These are phyloP conservation scores for Oscheius sp. DNA, from an alignment of 2,888 invertebrate species.

Conservation along the genomic window DNA sequence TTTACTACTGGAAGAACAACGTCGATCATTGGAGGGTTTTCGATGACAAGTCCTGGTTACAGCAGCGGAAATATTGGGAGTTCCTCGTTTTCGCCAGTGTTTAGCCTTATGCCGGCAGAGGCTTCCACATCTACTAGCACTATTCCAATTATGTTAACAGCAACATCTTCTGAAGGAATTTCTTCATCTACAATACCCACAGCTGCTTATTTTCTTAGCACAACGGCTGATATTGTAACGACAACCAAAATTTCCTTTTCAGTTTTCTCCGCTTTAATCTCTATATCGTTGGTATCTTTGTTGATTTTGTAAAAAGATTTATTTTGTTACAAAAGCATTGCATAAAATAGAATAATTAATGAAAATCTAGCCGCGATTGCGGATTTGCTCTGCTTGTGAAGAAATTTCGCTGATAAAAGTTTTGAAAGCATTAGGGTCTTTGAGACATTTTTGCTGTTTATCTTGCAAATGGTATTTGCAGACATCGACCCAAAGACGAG, in stretches of 20 bases:
- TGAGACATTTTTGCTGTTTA: conserved; percentile 67
- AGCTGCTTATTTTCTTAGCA: too few relatives aligned
- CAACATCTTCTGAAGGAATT: background rate
- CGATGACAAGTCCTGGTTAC: background rate
- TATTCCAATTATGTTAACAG: too few relatives aligned
- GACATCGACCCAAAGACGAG: conserved; percentile 67
- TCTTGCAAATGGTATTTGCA: conserved; percentile 68
- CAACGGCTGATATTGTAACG: background rate
- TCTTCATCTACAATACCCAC: too few relatives aligned
- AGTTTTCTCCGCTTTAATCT: background rate
- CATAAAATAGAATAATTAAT: background rate
- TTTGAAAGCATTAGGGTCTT: conserved; percentile 70
- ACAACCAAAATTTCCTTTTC: background rate
- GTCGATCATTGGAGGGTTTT: background rate
- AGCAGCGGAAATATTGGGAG: background rate
- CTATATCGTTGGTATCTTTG: background rate
- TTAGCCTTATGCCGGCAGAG: too few relatives aligned
- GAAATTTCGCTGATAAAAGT: conserved; percentile 69
- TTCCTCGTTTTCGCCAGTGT: too few relatives aligned
- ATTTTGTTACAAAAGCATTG: conserved; percentile 22
- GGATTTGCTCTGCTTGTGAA: conserved; percentile 68
- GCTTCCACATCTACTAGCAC: too few relatives aligned
- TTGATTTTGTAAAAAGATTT: conserved; percentile 13
- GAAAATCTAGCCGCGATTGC: conserved; percentile 39
- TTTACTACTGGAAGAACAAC: background rate